Percentiles rank a stretch among this genome's conserved stretches.
These are phyloP conservation scores for Crypturellus undulatus DNA, from an alignment of 2,113 vertebrate genomes.

Conservation along the genomic window DNA sequence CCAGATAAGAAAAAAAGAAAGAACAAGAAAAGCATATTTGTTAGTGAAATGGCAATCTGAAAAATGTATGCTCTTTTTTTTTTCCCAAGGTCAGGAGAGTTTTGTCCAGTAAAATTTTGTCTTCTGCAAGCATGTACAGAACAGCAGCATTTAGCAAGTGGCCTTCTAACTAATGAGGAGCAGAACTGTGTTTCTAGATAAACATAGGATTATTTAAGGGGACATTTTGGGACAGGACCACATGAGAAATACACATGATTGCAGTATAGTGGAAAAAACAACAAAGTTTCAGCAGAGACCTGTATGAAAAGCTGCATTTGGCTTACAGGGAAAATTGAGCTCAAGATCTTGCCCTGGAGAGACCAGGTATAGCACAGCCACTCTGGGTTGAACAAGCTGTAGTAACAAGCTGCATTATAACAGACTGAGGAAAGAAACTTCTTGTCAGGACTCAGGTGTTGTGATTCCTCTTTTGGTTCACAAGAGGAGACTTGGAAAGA, in stretches of 20 bases:
- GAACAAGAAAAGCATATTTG: slow-evolving; percentile 50
- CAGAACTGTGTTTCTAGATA: neutral
- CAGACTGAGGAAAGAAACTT: neutral
- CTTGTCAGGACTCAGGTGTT: slow-evolving; percentile 4
- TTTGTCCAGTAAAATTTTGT: neutral
- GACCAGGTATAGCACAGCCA: neutral
- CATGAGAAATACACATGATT: neutral
- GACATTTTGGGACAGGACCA: neutral
- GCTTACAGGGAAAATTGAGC: neutral
- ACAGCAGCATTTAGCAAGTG: neutral
- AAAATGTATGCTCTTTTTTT: neutral
- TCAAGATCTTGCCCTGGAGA: neutral
- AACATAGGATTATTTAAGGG: neutral
- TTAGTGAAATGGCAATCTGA: slow-evolving; percentile 43
- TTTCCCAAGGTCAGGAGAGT: neutral
- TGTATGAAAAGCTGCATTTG: neutral
- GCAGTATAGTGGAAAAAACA: neutral
- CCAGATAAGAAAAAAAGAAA: slow-evolving; percentile 39
- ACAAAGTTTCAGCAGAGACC: neutral
- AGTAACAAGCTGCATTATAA: neutral
- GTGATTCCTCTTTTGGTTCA: slow-evolving; percentile 9
- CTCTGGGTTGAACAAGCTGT: neutral
- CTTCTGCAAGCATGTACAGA: neutral
- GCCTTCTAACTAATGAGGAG: neutral
- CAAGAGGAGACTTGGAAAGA: neutral